Percentiles rank a stretch among this genome's conserved stretches.
Evolutionary conservation across 2,113 vertebrate genomes (phyloP).

Genomic region (Chloroceryle aenea): DNA sequence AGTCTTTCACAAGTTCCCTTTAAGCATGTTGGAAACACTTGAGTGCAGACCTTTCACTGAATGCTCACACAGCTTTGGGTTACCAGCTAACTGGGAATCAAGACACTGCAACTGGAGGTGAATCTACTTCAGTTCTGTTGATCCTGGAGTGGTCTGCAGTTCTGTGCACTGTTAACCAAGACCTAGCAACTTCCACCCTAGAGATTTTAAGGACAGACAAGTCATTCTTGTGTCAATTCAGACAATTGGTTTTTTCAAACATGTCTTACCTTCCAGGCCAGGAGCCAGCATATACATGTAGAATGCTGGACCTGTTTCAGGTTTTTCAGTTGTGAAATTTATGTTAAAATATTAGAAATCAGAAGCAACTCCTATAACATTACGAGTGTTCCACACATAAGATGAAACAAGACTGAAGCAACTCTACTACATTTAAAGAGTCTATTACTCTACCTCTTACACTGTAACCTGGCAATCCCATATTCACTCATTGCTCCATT

Average conservation of each 20-base stretch:
- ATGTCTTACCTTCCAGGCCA: background rate
- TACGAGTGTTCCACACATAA: background rate
- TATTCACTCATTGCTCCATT: background rate
- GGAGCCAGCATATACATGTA: background rate
- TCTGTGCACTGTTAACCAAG: background rate
- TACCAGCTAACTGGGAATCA: background rate
- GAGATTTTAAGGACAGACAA: background rate
- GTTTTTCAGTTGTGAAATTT: background rate
- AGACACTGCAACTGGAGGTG: background rate
- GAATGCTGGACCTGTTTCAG: background rate
- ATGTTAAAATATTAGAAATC: background rate
- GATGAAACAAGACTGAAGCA: background rate
- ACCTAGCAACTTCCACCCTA: background rate
- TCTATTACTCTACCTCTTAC: background rate
- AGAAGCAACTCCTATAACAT: background rate
- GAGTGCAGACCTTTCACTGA: background rate
- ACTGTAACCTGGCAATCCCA: background rate
- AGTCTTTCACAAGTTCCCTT: background rate
- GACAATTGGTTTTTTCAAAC: background rate
- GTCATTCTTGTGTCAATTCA: background rate
- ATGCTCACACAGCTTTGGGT: background rate
- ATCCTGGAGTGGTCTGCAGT: background rate
- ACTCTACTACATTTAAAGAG: background rate
- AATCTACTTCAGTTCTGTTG: background rate
- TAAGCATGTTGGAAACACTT: background rate